Evolutionary conservation across 2,113 vertebrate species (phyloP).

Genomic region (Tringa solitaria): DNA sequence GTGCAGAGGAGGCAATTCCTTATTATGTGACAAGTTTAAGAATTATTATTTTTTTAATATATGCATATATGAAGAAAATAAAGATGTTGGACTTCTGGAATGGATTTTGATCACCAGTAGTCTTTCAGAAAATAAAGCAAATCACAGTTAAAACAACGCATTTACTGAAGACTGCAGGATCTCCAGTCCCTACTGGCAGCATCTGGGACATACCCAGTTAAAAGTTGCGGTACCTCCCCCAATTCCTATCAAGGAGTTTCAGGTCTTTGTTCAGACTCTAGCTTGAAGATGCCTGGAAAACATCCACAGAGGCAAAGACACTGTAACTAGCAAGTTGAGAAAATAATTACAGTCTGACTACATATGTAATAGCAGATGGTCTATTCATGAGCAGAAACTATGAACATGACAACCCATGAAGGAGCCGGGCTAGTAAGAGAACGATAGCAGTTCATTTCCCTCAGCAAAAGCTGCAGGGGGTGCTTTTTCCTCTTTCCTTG

Average conservation of each 20-base stretch:
- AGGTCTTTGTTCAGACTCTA: not conserved
- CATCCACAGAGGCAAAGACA: not conserved
- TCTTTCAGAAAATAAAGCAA: not conserved
- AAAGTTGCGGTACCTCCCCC: not conserved
- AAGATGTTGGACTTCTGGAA: not conserved
- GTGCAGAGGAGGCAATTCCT: not conserved
- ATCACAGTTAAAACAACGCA: not conserved
- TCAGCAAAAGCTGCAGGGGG: not conserved
- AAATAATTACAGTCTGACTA: not conserved
- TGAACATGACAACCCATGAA: not conserved
- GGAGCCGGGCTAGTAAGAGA: not conserved
- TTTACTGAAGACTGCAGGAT: not conserved
- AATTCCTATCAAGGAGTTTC: not conserved
- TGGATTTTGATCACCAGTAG: not conserved
- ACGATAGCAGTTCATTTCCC: not conserved
- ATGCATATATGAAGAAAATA: not conserved
- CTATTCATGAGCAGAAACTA: not conserved
- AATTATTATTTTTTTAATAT: not conserved
- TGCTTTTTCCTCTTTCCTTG: not conserved
- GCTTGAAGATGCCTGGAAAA: not conserved
- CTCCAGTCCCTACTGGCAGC: not conserved
- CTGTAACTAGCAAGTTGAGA: not conserved
- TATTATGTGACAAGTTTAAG: not conserved
- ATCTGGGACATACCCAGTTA: too few relatives aligned
- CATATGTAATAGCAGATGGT: not conserved